These are phyloP conservation scores for Priocnemis perturbator DNA, from an alignment of 2,888 invertebrate genomes.

Conservation along the genomic window DNA sequence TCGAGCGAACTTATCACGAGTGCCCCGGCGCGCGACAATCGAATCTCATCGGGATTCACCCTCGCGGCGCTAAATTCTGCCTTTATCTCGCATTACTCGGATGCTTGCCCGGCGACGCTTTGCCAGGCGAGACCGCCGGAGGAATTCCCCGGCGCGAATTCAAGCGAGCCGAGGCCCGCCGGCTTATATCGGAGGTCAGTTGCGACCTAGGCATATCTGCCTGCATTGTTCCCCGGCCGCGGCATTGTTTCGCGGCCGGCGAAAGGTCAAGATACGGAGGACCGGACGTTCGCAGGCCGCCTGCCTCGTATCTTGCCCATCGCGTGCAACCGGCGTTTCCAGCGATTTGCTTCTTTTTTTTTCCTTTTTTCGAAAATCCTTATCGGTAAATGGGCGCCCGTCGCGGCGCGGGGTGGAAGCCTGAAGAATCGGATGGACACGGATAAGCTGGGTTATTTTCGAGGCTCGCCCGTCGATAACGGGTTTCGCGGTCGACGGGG, in stretches of 20 bases:
- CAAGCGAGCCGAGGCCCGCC: slow-evolving; percentile 16
- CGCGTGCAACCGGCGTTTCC: slow-evolving; percentile 16
- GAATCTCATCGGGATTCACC: slow-evolving; percentile 22
- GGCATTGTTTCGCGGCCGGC: slow-evolving; percentile 49
- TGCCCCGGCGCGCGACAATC: too few species aligned
- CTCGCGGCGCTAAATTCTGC: slow-evolving; percentile 53
- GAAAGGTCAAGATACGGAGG: slow-evolving; percentile 30
- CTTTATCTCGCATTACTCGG: slow-evolving; percentile 61
- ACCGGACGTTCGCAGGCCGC: slow-evolving; percentile 16
- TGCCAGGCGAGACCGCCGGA: slow-evolving; percentile 20
- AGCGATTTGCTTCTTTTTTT: too few species aligned
- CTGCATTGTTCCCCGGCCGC: slow-evolving; percentile 15
- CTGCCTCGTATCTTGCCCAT: slow-evolving; percentile 38
- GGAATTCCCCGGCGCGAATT: slow-evolving; percentile 36
- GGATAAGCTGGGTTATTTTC: too few species aligned
- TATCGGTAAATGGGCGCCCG: too few species aligned
- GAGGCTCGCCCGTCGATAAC: too few species aligned
- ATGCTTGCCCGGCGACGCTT: slow-evolving; percentile 43
- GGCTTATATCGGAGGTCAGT: slow-evolving; percentile 49
- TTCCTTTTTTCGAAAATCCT: slow-evolving; percentile 1
- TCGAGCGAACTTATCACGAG: too few species aligned
- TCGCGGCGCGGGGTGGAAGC: too few species aligned
- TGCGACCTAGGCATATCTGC: slow-evolving; percentile 53
- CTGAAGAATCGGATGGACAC: too few species aligned
- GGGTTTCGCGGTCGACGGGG: too few species aligned